phyloP scores from a whole-genome alignment of 2,888 invertebrate species.

The Chloroclysta siterata region DNA sequence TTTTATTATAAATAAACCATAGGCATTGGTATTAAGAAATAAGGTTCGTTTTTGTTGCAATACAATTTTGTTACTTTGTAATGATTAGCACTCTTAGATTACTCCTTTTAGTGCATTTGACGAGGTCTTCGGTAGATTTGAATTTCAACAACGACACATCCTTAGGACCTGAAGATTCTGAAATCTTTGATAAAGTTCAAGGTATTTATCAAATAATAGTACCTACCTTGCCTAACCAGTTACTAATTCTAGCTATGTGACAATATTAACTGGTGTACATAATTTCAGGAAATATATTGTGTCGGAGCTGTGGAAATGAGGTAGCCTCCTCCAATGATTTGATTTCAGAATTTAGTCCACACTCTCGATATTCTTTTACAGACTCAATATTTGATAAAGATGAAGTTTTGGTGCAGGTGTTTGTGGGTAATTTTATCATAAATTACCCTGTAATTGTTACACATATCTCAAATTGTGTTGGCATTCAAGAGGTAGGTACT shows the following conservation, averaged over 20 bases:
- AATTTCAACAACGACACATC: slow-evolving; percentile 15
- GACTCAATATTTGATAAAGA: slow-evolving; percentile 61
- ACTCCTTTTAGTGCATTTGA: slow-evolving; percentile 22
- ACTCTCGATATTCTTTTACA: slow-evolving; percentile 54
- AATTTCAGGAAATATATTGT: slow-evolving; percentile 61
- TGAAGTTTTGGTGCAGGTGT: slow-evolving; percentile 59
- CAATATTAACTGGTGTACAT: neutral
- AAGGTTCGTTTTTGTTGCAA: too few relatives aligned
- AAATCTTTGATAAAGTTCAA: slow-evolving; percentile 9
- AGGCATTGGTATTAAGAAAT: too few relatives aligned
- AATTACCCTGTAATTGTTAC: slow-evolving; percentile 60
- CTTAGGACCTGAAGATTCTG: slow-evolving; percentile 22
- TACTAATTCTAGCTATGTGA: too few relatives aligned
- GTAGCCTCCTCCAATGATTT: slow-evolving; percentile 53
- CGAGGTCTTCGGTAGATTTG: slow-evolving; percentile 25
- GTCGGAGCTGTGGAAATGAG: slow-evolving; percentile 63
- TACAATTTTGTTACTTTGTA: slow-evolving; percentile 16
- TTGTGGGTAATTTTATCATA: slow-evolving; percentile 55
- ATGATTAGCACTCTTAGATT: slow-evolving; percentile 28
- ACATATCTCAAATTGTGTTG: slow-evolving; percentile 55
- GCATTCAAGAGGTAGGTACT: slow-evolving; percentile 65
- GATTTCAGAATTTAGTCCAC: slow-evolving; percentile 53
- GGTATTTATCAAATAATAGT: slow-evolving; percentile 10
- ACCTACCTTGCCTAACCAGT: neutral
- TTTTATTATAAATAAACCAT: too few relatives aligned